Base-by-base conservation (phyloP, 2,113 vertebrate genomes). In the Lonchura striata region DNA sequence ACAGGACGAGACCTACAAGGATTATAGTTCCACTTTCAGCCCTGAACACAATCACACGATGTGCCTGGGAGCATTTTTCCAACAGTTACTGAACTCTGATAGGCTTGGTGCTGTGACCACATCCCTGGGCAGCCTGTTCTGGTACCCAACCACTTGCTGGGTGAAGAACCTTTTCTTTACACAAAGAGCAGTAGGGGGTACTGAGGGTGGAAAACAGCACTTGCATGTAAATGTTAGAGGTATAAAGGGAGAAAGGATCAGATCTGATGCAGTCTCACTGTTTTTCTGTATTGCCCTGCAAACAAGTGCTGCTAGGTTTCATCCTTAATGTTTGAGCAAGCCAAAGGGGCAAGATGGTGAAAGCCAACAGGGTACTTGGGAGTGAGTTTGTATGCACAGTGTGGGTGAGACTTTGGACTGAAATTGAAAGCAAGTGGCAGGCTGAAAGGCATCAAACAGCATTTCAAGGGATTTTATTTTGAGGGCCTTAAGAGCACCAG, bases 101-200 rank as follows among this genome's bases (percentile, higher is more conserved):
- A 39, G 28, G 23, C 37, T 72, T 52, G 52, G 23, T 74, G 28
- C 44, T 33, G 8, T 74, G 60, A 46, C 46, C 23, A 7, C 0
- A 0, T 66, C n/a, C 33, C 53, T 66, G 53, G 28, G 15, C 11
- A 66, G 9, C 37, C 52, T 60, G 19, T 53, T n/a, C 39, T 5
- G 21, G 20, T 82, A 25, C 39, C 17, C 24, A 60, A 0, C 24
- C 20, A 53, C n/a, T 4, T 1, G 0, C 39, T 41, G 20, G n/a
- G 20, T 31, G 30, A 82, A 60, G n/a, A 60, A 47, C 8, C 13
- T 41, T 60, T 46, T 52, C n/a, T n/a, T 52, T 68, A 41, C 35
- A 46, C 0, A 0, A 46, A 57, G 44, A 42, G 37, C 10, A 15
- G 27, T 30, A 16, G 20, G 13, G 10, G 2, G 3, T 78, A 66